Evolutionary conservation across 2,888 invertebrate genomes (phyloP).

Genomic region (Drosophila nr. medialis): DNA sequence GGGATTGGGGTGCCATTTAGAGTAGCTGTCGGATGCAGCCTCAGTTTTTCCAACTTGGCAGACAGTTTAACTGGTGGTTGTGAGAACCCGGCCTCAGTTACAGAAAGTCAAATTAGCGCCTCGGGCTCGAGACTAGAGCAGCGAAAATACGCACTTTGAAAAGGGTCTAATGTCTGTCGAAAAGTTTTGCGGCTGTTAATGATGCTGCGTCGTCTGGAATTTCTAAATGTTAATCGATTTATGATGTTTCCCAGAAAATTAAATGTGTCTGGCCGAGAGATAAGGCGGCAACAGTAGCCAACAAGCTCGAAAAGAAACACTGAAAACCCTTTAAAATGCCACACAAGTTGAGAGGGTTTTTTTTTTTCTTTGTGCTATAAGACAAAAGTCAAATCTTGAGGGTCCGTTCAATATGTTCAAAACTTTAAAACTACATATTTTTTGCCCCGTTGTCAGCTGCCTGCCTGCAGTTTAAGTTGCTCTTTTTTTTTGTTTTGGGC

Average conservation of each 20-base stretch:
- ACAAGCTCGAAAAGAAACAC: conserved; percentile 20
- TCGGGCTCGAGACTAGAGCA: conserved; percentile 28
- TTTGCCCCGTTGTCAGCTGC: conserved; percentile 35
- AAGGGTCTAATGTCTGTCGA: conserved; percentile 76
- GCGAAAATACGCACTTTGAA: conserved; percentile 46
- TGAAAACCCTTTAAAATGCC: conserved; percentile 64
- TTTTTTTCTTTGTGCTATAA: conserved; percentile 29
- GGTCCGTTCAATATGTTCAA: conserved; percentile 41
- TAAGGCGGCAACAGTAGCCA: conserved; percentile 67
- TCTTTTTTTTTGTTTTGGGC: background rate
- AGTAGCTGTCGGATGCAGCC: conserved; percentile 60
- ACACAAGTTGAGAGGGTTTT: conserved; percentile 53
- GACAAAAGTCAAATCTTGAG: conserved; percentile 41
- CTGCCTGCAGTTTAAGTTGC: conserved; percentile 23
- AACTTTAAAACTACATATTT: conserved; percentile 50
- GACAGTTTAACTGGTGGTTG: conserved; percentile 20
- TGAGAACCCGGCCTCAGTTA: conserved; percentile 22
- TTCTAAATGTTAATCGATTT: conserved; percentile 72
- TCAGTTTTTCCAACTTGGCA: conserved; percentile 25
- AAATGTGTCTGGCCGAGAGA: conserved; percentile 64
- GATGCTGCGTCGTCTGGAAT: conserved; percentile 52
- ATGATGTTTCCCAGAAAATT: conserved; percentile 69
- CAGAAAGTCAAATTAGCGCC: conserved; percentile 76
- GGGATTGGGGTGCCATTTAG: conserved; percentile 20
- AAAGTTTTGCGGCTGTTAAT: conserved; percentile 76